These are phyloP conservation scores for Syngnathus typhle DNA, from an alignment of 2,113 vertebrate species.

Conservation along the genomic window DNA sequence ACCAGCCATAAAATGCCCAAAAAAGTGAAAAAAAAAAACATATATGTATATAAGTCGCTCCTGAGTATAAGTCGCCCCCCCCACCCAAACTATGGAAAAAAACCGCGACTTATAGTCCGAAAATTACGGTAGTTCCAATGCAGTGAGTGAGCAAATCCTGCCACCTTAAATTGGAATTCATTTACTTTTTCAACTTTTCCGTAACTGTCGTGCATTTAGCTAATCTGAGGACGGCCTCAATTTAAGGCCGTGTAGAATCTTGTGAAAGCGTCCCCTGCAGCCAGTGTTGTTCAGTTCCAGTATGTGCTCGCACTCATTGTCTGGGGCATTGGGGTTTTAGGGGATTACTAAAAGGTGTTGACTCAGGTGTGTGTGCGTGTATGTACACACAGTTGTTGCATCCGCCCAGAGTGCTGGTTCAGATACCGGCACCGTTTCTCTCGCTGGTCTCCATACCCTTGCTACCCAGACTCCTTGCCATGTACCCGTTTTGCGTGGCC, in stretches of 20 bases:
- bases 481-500: constrained; percentile 38
- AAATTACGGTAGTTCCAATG: not conserved
- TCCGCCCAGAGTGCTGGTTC: constrained; percentile 9
- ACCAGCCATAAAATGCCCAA: no score
- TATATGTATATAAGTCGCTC: no score
- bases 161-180: not conserved
- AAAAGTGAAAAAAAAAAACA: no score
- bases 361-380: constrained; percentile 75
- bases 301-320: constrained; percentile 49
- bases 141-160: not conserved
- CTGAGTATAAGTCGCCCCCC: no score
- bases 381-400: constrained; percentile 23
- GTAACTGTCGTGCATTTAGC: not conserved
- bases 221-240: not conserved
- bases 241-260: not conserved
- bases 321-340: constrained; percentile 74
- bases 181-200: no score
- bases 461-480: constrained; percentile 17
- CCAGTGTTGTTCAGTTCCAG: not conserved
- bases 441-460: constrained; percentile 19
- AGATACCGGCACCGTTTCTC: constrained; percentile 25
- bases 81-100: no score
- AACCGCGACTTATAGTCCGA: no score
- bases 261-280: not conserved
- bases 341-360: constrained; percentile 77